Evolutionary conservation across 2,888 invertebrate genomes (phyloP), one percentile per base, ranked within the genome.

Genomic region (Tenthredo amoena): DNA sequence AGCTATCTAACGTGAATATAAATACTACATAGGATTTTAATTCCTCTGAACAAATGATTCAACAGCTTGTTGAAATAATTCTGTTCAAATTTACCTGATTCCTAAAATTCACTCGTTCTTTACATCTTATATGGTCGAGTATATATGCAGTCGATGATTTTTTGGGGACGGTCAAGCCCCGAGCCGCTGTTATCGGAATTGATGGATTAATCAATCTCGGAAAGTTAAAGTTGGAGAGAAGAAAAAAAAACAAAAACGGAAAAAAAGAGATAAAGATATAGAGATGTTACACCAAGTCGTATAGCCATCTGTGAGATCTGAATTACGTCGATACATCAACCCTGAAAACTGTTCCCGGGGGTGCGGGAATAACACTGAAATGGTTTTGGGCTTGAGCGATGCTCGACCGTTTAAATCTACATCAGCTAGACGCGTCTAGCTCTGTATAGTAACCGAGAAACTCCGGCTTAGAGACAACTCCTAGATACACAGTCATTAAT

Each of bases 241-340:
- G 34, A 31, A 15, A 6, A 12, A 10, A 18, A 18, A n/a, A 18
- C 21, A n/a, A n/a, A n/a, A n/a, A n/a, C n/a, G n/a, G 21, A 12
- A 40, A 40, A n/a, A 43, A 37, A 74, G 2, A 40, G 15, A 76
- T 6, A 47, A 18, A 47, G 31, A 76, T 26, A 79, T n/a, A 79
- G 58, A 79, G 58, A 79, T 58, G 58, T 58, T 81, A 81, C n/a
- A 81, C 62, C 79, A 43, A 34, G 21, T 31, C 31, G 65, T 81
- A 37, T 37, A 71, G 26, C 21, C 88, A 89, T 89, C 88, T 88
- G 88, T 86, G 88, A 89, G 89, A 90, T 91, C 89, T 89, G 88
- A 90, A 91, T 91, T 90, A 88, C 89, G 87, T 87, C 91, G 89
- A 91, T 91, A 89, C 90, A 90, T 92, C 92, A 91, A 89, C 85